Base-by-base conservation (phyloP, 2,888 invertebrate species). In the Drosophila macrospina region DNA sequence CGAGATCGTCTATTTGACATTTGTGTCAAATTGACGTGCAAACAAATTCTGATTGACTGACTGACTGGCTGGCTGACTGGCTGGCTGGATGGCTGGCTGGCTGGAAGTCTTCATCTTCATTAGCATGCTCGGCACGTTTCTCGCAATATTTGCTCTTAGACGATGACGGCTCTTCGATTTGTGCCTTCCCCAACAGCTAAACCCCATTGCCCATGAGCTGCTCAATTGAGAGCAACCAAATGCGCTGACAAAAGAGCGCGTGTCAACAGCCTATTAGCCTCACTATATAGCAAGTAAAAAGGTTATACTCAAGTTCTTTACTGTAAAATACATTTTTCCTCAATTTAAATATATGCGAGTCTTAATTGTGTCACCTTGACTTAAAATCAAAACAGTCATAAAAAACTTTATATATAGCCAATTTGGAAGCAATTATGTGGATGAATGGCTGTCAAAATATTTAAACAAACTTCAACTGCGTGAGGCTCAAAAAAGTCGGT, bases 1-100 rank as follows among this genome's bases (percentile, higher is more conserved):
- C 79, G 79, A 82, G 77, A 77, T 85, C 77, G 82, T 85, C 77
- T 85, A 85, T 74, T 68, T 59, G 71, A 59, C 82, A 69, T 82
- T 76, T 73, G 44, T 54, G 39, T 16, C 55, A 26, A 26, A 28
- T 32, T 13, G 34, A 8, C 20, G 52, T 24, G 15, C 39, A 61
- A 30, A 55, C 48, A 42, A 66, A 63, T 75, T 52, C 42, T 39
- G 32, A 39, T 26, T 57, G 48, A 10, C 30, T 6, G 28, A 1
- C 28, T 7, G 8, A 8, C 5, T 28, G 28, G 6, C 28, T 28
- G 28, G 8, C 28, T 28, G 28, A 28, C 28, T 28, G 8, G 8
- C 28, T 28, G 28, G 6, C 28, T 28, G 8, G 6, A 6, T 7
- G 28, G 8, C 28, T 28, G 8, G 56, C 37, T 39, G 26, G 34